phyloP scores from a whole-genome alignment of 2,888 invertebrate species.

The Ichneumoninae sp. region DNA sequence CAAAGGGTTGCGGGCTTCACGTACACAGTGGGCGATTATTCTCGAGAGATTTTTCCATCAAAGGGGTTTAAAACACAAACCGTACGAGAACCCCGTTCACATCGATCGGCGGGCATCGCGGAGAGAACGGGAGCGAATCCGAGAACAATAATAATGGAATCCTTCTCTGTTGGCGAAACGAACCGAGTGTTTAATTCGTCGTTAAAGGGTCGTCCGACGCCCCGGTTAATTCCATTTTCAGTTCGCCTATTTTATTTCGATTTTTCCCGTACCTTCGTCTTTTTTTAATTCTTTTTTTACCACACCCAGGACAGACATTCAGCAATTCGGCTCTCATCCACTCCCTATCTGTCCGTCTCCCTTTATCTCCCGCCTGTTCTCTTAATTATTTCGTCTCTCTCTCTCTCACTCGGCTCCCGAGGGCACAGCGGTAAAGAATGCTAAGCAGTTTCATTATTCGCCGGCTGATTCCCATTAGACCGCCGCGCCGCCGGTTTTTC shows the following conservation, averaged over 20 bases:
- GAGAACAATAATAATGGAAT: not conserved
- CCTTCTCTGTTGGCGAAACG: slow-evolving; percentile 3
- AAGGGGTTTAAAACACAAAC: slow-evolving; percentile 3
- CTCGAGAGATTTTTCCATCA: not conserved
- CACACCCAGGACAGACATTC: slow-evolving; percentile 49
- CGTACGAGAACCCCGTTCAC: not conserved
- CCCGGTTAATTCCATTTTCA: slow-evolving; percentile 63
- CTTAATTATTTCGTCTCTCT: slow-evolving; percentile 81
- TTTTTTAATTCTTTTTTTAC: not conserved
- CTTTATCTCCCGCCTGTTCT: slow-evolving; percentile 71
- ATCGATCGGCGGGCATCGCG: not conserved
- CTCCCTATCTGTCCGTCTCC: slow-evolving; percentile 16
- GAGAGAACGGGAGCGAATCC: not conserved
- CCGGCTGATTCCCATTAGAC: slow-evolving; percentile 83
- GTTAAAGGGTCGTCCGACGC: slow-evolving; percentile 61
- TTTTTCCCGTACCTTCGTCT: not conserved
- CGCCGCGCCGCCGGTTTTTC: slow-evolving; percentile 82
- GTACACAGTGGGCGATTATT: slow-evolving; percentile 4
- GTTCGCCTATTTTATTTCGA: slow-evolving; percentile 49
- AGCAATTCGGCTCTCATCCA: slow-evolving; percentile 57
- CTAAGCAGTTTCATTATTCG: slow-evolving; percentile 84
- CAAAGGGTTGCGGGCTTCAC: slow-evolving; percentile 12
- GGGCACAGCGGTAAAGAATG: slow-evolving; percentile 79
- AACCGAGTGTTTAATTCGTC: slow-evolving; percentile 55
- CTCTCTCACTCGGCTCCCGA: slow-evolving; percentile 69